Conservation (phyloP, 2,113 vertebrate genomes). For the Petrocephalus zakoni region DNA sequence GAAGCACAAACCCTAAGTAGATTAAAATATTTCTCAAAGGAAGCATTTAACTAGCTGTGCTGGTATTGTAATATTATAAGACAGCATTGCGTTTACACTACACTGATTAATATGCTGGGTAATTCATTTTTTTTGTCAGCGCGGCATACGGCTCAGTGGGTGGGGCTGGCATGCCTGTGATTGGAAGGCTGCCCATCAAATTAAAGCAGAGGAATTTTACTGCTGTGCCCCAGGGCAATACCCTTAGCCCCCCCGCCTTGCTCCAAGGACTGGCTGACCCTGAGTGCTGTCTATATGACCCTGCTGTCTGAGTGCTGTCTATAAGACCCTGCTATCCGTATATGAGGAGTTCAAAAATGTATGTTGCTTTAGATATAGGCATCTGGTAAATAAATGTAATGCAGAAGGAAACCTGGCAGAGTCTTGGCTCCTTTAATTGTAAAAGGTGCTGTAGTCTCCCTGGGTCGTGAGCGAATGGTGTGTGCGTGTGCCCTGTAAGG, state of each 20-base stretch:
- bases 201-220: not conserved
- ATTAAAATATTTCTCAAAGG: not conserved
- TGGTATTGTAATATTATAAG: not conserved
- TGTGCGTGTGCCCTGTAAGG: not conserved
- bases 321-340: not conserved
- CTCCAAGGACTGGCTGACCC: not conserved
- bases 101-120: not conserved
- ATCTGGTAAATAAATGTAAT: not conserved
- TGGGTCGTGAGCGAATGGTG: not conserved
- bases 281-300: too few species aligned
- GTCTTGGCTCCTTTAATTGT: not conserved
- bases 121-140: not conserved
- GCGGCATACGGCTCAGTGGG: not conserved
- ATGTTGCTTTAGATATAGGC: not conserved
- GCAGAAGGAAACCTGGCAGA: not conserved
- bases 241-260: not conserved
- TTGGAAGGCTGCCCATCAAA: not conserved
- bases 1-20: not conserved
- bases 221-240: not conserved
- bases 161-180: not conserved
- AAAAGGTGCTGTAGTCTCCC: too few species aligned
- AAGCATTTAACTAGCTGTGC: not conserved
- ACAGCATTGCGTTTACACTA: not conserved
- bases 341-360: not conserved
- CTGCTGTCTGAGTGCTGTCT: too few species aligned